phyloP scores from a whole-genome alignment of 2,888 invertebrate species.

The Celastrina argiolus region DNA sequence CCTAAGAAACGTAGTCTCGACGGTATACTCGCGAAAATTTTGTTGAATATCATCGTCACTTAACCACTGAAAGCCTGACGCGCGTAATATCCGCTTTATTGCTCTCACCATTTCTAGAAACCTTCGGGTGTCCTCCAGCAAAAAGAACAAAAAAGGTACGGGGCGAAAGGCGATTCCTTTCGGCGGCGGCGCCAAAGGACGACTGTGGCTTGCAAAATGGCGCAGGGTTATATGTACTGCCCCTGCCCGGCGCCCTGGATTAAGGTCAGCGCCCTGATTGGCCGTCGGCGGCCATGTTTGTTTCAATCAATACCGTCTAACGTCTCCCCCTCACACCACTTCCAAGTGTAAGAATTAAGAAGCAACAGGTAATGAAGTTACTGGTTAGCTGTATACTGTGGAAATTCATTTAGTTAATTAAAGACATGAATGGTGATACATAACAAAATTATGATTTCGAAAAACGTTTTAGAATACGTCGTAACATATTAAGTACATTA shows the following conservation, averaged over 20 bases:
- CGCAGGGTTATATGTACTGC: not conserved
- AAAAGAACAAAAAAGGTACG: not conserved
- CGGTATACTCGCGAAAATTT: too few relatives aligned
- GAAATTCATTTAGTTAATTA: not conserved
- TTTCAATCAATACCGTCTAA: not conserved
- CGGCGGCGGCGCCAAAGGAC: not conserved
- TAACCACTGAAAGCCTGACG: too few relatives aligned
- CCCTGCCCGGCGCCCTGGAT: not conserved
- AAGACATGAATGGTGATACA: too few relatives aligned
- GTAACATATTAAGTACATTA: too few relatives aligned
- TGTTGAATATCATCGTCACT: too few relatives aligned
- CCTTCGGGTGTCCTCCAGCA: not conserved
- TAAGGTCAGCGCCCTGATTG: slow-evolving; percentile 3
- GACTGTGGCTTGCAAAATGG: not conserved
- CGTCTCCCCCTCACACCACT: not conserved
- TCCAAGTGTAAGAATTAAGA: too few relatives aligned
- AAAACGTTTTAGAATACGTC: too few relatives aligned
- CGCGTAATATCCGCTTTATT: not conserved
- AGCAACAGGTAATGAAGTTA: slow-evolving; percentile 2
- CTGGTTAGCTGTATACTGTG: not conserved
- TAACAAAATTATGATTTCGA: too few relatives aligned
- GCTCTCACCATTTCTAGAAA: not conserved
- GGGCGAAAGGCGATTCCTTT: not conserved
- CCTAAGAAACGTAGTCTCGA: too few relatives aligned
- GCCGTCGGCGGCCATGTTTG: not conserved